These are phyloP conservation scores for Eriocheir sinensis DNA, from an alignment of 1,140 invertebrate species.

Conservation along the genomic window DNA sequence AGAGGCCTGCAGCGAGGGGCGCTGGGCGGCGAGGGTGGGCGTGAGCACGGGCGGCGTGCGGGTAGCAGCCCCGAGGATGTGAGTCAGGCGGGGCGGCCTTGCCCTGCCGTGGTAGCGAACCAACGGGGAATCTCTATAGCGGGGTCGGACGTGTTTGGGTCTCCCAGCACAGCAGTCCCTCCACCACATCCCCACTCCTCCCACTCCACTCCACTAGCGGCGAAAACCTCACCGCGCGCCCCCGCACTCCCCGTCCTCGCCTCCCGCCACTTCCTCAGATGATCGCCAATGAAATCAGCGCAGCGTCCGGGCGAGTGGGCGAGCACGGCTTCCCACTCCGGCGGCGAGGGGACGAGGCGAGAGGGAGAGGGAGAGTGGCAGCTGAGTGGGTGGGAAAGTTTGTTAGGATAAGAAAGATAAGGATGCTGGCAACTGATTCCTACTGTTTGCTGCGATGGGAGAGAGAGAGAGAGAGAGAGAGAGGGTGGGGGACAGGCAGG, in stretches of 20 bases:
- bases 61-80: background rate
- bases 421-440: slow-evolving; percentile 23
- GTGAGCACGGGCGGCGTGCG: background rate
- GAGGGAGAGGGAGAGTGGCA: background rate
- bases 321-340: slow-evolving; percentile 14
- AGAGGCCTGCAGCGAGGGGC: background rate
- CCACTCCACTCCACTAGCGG: background rate
- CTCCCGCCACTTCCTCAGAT: slow-evolving; percentile 34
- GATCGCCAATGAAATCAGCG: slow-evolving; percentile 70
- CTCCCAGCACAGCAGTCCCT: background rate
- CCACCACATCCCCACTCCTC: background rate
- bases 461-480: slow-evolving; percentile 22
- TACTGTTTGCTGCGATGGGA: background rate
- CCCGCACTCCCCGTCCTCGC: slow-evolving; percentile 35
- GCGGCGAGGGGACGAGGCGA: background rate
- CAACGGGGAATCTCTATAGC: background rate
- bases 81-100: background rate
- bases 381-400: background rate
- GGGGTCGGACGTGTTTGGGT: background rate
- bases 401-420: background rate
- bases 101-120: background rate
- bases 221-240: slow-evolving; percentile 49
- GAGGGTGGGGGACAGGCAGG: background rate
- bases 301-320: slow-evolving; percentile 59
- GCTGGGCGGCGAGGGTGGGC: too few relatives aligned